phyloP scores from a whole-genome alignment of 2,113 vertebrate species.

The Sphaerodactylus townsendi region DNA sequence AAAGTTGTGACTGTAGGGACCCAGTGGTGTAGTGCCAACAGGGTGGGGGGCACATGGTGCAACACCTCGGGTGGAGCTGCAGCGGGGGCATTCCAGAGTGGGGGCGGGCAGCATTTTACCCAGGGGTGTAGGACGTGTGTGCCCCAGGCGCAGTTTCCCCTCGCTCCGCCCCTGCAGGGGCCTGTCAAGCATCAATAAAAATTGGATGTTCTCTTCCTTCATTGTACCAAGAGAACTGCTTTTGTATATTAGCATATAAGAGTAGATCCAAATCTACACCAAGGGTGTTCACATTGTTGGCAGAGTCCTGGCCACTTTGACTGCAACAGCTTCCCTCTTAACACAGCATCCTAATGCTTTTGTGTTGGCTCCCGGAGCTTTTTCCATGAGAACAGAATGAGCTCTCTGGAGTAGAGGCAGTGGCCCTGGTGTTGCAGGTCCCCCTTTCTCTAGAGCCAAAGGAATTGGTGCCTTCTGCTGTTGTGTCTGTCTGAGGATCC shows the following conservation, averaged over 20 bases:
- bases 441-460: no score
- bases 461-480: neutral
- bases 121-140: no score
- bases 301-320: neutral
- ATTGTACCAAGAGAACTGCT: neutral
- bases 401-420: neutral
- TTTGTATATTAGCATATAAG: no score
- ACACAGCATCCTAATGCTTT: neutral
- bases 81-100: no score
- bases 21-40: no score
- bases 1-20: neutral
- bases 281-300: neutral
- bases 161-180: no score
- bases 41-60: no score
- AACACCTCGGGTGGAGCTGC: no score
- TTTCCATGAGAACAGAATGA: neutral
- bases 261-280: no score
- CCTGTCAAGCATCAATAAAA: neutral
- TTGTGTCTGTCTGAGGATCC: neutral
- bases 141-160: no score
- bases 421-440: neutral
- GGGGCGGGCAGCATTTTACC: no score
- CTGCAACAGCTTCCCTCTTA: neutral
- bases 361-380: neutral
- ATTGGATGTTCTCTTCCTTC: neutral